Base-by-base conservation (phyloP, 2,888 invertebrate genomes). In the Rutpela maculata region DNA sequence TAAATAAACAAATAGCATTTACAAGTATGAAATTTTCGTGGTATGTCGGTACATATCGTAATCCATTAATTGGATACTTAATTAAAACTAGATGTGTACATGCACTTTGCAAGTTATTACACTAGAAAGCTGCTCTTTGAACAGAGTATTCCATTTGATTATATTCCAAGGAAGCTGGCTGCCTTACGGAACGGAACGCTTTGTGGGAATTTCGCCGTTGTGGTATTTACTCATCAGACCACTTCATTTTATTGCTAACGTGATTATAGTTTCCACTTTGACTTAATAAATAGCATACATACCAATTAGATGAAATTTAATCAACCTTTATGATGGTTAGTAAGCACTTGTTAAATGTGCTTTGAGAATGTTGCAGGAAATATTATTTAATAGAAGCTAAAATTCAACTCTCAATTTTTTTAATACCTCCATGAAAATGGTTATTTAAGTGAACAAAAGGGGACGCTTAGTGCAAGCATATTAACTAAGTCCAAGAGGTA, bases 251-350 rank as follows among this genome's bases (percentile, higher is more conserved):
- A 59, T 70, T 35, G 69, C 59, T 70, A 70, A 70, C 35, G 38
- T 38, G 59, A 70, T 70, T 70, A 70, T 60, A 70, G 69, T 70
- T 70, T 70, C 69, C 69, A 38, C 57, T 70, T 59, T 70, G 69
- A 70, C 57, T 70, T 59, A 59, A 57, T 38, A 43, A 59, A 70
- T 38, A 59, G 69, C 69, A 38, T n/a, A 35, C 59, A 70, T 43
- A 18, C 59, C 69, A 59, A 59, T 59, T 19, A 60, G 15, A 9
- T 35, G 18, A 59, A 38, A 57, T 59, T 38, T 59, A 35, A 70
- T 35, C 38, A 35, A 19, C 12, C 6, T 63, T 62, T 17, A 7
- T 31, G 17, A 62, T 63, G 6, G 38, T 10, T 1, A 17, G 11
- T 9, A n/a, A 38, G n/a, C 38, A 63, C 17, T 63, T 31, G 35